Conservation (phyloP, 2,888 invertebrate species). For the Plagiodera versicolora region DNA sequence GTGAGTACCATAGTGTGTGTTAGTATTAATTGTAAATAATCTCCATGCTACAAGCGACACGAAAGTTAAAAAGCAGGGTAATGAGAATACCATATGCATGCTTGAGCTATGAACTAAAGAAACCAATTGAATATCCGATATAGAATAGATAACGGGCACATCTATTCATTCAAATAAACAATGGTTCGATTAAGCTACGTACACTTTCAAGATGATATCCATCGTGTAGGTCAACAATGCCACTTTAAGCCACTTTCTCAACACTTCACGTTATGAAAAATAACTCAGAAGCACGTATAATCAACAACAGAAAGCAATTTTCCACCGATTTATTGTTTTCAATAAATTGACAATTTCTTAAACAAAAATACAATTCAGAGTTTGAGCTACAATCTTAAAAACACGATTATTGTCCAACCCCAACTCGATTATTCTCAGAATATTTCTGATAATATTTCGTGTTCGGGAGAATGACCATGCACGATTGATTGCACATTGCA, state of each 20-base stretch:
- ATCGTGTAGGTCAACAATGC: slow-evolving; percentile 36
- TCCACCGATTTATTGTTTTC: slow-evolving; percentile 32
- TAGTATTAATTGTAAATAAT: slow-evolving; percentile 22
- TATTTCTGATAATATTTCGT: neutral
- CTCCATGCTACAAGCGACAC: slow-evolving; percentile 25
- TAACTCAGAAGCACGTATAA: slow-evolving; percentile 16
- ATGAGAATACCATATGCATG: neutral
- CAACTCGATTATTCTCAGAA: neutral
- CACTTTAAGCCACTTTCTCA: slow-evolving; percentile 38
- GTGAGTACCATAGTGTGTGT: slow-evolving; percentile 29
- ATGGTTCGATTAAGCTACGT: slow-evolving; percentile 39
- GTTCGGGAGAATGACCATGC: neutral
- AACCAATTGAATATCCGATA: slow-evolving; percentile 15
- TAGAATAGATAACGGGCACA: neutral
- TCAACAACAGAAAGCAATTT: slow-evolving; percentile 31
- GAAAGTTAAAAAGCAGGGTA: slow-evolving; percentile 10
- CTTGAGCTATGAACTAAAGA: neutral
- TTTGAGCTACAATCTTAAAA: neutral
- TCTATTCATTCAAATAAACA: slow-evolving; percentile 19
- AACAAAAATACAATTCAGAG: slow-evolving; percentile 18
- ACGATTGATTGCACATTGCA: neutral
- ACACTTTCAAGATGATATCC: slow-evolving; percentile 43
- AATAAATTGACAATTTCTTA: slow-evolving; percentile 33
- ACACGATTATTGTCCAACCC: slow-evolving; percentile 38
- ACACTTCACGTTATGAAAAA: slow-evolving; percentile 30